Percentiles rank a stretch among this genome's conserved stretches.
These are phyloP conservation scores for Lasioglossum albipes DNA, from an alignment of 1,140 invertebrate genomes.

Conservation along the genomic window DNA sequence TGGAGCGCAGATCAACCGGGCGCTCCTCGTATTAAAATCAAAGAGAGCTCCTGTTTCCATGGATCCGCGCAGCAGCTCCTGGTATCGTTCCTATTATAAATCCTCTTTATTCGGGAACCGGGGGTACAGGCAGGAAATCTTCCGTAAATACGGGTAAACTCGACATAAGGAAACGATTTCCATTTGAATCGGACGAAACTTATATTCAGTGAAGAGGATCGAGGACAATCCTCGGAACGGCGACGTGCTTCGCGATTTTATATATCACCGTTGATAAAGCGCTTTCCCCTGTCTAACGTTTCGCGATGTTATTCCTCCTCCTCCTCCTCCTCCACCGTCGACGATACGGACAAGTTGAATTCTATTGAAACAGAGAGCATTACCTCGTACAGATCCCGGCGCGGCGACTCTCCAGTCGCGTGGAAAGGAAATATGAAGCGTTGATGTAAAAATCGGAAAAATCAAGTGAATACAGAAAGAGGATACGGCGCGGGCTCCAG, in stretches of 20 bases:
- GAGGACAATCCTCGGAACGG: constrained; percentile 18
- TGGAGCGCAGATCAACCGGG: background rate
- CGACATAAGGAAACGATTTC: constrained; percentile 44
- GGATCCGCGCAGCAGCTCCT: background rate
- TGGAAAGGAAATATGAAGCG: constrained; percentile 17
- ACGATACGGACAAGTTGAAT: constrained; percentile 41
- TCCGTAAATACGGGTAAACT: constrained; percentile 53
- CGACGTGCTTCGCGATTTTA: constrained; percentile 42
- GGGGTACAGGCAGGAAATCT: background rate
- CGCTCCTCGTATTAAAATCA: background rate
- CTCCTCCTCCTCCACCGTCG: background rate
- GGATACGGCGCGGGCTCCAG: too few relatives aligned
- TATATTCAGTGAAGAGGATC: constrained; percentile 33
- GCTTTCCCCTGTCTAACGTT: constrained; percentile 44
- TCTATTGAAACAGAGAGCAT: constrained; percentile 41
- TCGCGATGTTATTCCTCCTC: constrained; percentile 11
- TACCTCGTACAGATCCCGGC: constrained; percentile 30
- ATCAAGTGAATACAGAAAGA: background rate
- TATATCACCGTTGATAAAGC: constrained; percentile 59
- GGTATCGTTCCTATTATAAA: constrained; percentile 44
- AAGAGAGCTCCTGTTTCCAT: background rate
- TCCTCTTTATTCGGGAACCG: constrained; percentile 36
- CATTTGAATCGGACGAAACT: constrained; percentile 55
- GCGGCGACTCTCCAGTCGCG: constrained; percentile 23
- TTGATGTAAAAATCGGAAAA: background rate